phyloP scores from a whole-genome alignment of 2,888 invertebrate genomes.

The Troides helena region DNA sequence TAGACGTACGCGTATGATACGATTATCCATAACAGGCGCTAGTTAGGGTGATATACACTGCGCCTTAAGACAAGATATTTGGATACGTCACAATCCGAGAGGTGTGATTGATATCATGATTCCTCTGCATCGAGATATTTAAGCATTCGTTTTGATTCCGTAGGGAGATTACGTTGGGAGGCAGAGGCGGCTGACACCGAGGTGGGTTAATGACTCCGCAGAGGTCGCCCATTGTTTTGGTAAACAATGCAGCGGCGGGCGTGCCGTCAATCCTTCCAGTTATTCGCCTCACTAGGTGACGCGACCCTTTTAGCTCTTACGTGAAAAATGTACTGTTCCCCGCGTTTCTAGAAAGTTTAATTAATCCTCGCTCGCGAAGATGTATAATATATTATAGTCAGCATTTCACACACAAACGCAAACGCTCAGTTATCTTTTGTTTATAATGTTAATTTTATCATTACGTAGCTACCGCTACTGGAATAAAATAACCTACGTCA shows the following conservation, averaged over 20 bases:
- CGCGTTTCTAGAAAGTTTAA: slow-evolving; percentile 23
- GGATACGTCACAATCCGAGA: too few relatives aligned
- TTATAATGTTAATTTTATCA: too few relatives aligned
- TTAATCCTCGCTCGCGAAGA: slow-evolving; percentile 9
- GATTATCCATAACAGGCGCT: too few relatives aligned
- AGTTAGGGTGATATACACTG: too few relatives aligned
- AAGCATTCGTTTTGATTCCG: slow-evolving; percentile 12
- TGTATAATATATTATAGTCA: too few relatives aligned
- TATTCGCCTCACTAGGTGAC: slow-evolving; percentile 68
- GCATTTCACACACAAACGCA: too few relatives aligned
- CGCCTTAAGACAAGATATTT: too few relatives aligned
- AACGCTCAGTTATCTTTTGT: too few relatives aligned
- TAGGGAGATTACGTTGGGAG: slow-evolving; percentile 27
- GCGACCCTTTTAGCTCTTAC: slow-evolving; percentile 59
- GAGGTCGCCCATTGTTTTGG: slow-evolving; percentile 77
- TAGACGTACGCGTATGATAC: too few relatives aligned
- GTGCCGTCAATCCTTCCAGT: slow-evolving; percentile 67
- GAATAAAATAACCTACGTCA: too few relatives aligned
- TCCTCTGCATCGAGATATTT: background rate
- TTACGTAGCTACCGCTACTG: too few relatives aligned
- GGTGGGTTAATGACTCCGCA: slow-evolving; percentile 77
- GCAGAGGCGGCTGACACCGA: slow-evolving; percentile 57
- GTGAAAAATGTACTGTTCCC: slow-evolving; percentile 29
- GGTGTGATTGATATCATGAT: background rate
- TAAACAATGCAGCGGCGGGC: slow-evolving; percentile 72